phyloP scores from a whole-genome alignment of 1,140 invertebrate genomes.

The Lasioglossum baleicum region DNA sequence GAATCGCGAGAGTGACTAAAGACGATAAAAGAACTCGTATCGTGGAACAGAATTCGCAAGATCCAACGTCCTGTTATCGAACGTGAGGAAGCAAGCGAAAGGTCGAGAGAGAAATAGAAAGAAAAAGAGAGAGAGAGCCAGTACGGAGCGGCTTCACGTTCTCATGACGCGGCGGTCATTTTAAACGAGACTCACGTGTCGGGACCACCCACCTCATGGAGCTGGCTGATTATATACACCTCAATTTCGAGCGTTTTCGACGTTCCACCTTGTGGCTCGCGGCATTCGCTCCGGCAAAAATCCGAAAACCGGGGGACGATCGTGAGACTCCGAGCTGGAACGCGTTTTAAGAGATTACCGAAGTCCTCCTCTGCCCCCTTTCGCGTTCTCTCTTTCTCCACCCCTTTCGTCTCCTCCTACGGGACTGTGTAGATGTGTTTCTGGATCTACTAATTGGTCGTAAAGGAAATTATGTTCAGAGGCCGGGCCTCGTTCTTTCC shows the following conservation, averaged over 20 bases:
- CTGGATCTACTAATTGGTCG: slow-evolving; percentile 69
- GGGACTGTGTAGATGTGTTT: slow-evolving; percentile 56
- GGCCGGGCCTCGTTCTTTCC: slow-evolving; percentile 18
- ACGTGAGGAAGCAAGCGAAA: background rate
- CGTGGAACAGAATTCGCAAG: slow-evolving; percentile 11
- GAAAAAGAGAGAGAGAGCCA: slow-evolving; percentile 5
- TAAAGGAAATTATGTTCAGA: slow-evolving; percentile 65
- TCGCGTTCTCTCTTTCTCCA: background rate
- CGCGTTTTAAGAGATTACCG: slow-evolving; percentile 55
- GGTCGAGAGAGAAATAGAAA: too few relatives aligned
- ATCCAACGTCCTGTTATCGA: slow-evolving; percentile 36
- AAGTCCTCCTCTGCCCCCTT: slow-evolving; percentile 16
- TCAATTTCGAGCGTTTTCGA: slow-evolving; percentile 47
- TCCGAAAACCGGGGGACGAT: slow-evolving; percentile 26
- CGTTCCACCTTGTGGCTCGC: slow-evolving; percentile 32
- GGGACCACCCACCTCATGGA: slow-evolving; percentile 76
- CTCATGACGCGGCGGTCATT: slow-evolving; percentile 75
- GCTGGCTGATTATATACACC: slow-evolving; percentile 67
- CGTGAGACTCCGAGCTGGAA: slow-evolving; percentile 43
- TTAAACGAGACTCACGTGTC: slow-evolving; percentile 64
- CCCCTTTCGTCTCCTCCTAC: background rate
- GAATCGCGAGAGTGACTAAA: background rate
- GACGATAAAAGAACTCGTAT: slow-evolving; percentile 1
- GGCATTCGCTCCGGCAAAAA: slow-evolving; percentile 32
- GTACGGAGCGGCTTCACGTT: slow-evolving; percentile 63